A percentile compares a stretch with the other conserved stretches of the same genome.
These are phyloP conservation scores for Tadarida brasiliensis DNA, from an alignment of 2,797 vertebrate species.

Conservation along the genomic window DNA sequence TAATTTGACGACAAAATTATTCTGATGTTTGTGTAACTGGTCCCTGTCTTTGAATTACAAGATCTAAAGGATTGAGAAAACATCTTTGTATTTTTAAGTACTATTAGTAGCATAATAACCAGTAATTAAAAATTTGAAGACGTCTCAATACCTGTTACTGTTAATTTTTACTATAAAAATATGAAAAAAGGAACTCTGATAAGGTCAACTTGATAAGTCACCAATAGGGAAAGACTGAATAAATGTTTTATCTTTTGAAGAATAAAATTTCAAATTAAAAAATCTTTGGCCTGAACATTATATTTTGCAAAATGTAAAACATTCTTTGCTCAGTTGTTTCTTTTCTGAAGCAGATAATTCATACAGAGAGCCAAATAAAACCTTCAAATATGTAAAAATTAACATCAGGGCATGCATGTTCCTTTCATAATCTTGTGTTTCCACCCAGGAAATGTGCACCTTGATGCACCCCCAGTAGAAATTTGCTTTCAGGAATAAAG, in stretches of 20 bases:
- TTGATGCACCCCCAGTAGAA: neutral
- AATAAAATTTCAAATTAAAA: slow-evolving; percentile 48
- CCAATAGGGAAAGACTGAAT: neutral
- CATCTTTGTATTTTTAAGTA: neutral
- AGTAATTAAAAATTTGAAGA: neutral
- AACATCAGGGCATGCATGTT: neutral
- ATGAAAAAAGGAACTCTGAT: neutral
- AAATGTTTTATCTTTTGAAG: slow-evolving; percentile 10
- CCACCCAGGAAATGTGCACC: neutral
- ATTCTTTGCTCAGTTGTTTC: neutral
- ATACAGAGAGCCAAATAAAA: neutral
- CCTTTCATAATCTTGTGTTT: neutral
- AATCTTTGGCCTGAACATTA: neutral
- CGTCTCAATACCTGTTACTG: neutral
- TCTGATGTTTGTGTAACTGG: neutral
- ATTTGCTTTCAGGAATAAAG: slow-evolving; percentile 3
- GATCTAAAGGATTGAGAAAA: neutral
- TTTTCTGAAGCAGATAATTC: neutral
- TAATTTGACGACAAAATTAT: neutral
- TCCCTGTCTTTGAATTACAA: neutral
- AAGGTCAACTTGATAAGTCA: neutral
- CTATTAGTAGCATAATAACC: neutral
- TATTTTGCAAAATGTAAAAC: neutral
- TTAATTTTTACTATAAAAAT: slow-evolving; percentile 35
- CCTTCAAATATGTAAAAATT: neutral